Percentiles rank a stretch among this genome's conserved stretches.
Evolutionary conservation across 2,888 invertebrate species (phyloP).

Genomic region (Digitonthophagus gazella): DNA sequence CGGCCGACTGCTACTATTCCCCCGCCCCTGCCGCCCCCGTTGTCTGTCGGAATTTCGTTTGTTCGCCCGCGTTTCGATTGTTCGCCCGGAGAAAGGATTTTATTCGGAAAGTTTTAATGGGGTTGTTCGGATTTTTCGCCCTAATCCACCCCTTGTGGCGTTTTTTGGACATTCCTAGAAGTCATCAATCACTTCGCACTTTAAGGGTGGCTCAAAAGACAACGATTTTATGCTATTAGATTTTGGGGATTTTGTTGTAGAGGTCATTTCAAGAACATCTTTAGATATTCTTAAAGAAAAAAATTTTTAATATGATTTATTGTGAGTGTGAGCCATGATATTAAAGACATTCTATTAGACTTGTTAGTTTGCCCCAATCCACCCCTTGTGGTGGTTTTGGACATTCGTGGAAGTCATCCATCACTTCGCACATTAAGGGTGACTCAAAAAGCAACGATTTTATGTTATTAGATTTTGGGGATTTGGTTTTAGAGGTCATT

Average conservation of each 20-base stretch:
- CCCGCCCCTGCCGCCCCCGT: not conserved
- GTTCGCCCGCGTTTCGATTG: constrained; percentile 4
- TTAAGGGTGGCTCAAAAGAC: not conserved
- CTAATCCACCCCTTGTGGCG: not conserved
- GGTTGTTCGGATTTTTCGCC: not conserved
- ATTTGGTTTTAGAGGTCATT: not conserved
- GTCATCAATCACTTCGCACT: not conserved
- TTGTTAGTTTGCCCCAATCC: not conserved
- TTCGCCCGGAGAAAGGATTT: not conserved
- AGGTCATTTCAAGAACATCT: not conserved
- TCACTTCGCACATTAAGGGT: not conserved
- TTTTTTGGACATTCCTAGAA: not conserved
- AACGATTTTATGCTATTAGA: no score
- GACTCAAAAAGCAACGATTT: not conserved
- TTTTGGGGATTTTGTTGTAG: not conserved
- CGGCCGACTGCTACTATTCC: constrained; percentile 3
- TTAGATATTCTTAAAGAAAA: no score
- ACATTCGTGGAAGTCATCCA: not conserved
- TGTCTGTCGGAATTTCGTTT: constrained; percentile 4
- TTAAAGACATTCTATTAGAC: no score
- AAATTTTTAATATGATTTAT: no score
- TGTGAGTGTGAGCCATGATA: no score
- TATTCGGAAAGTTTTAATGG: constrained; percentile 1
- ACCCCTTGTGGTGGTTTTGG: not conserved
- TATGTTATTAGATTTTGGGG: no score